Base-by-base conservation (phyloP, 2,888 invertebrate species). In the Notodonta ziczac region DNA sequence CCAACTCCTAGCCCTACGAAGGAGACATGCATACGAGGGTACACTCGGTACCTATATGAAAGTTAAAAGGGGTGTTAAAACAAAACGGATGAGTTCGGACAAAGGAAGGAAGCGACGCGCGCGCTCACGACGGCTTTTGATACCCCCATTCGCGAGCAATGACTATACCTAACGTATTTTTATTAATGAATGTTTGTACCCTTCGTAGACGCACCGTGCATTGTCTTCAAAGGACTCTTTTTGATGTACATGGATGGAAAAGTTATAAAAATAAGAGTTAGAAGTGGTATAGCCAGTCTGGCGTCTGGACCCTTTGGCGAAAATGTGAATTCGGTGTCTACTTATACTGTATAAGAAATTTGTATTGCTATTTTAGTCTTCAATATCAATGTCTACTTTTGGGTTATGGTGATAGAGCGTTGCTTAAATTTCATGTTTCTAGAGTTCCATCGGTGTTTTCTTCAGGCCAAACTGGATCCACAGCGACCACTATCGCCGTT, bases 11-110 rank as follows among this genome's bases (percentile, higher is more conserved):
- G 82, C 68, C 65, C 74, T 73, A 71, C 71, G 82, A 84, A 89
- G 89, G 86, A 90, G 83, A 81, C 86, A 82, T 85, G 81, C 81
- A 85, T 78, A 86, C 87, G 88, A 87, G 83, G 84, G 86, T 88
- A 24, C 24, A 24, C 24, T 24, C n/a, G n/a, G n/a, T n/a, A 24
- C 24, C 24, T 24, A 24, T 24, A 88, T 88, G 90, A 84, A 87
- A 89, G 86, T 90, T 90, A 88, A 90, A 92, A 89, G 91, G 93
- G 93, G 93, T 86, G 93, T 93, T 91, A 90, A 91, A 90, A 93
- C 93, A 93, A 93, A 93, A 93, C 93, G 93, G 85, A 93, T 93
- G 93, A 92, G 85, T 83, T 85, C 77, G 89, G 92, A 93, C 93
- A 93, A 93, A 93, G 92, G 88, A 87, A 89, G 90, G 90, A 92